Percentiles rank a stretch among this genome's conserved stretches.
Evolutionary conservation across 2,113 vertebrate species (phyloP).

Genomic region (Otolemur garnettii): DNA sequence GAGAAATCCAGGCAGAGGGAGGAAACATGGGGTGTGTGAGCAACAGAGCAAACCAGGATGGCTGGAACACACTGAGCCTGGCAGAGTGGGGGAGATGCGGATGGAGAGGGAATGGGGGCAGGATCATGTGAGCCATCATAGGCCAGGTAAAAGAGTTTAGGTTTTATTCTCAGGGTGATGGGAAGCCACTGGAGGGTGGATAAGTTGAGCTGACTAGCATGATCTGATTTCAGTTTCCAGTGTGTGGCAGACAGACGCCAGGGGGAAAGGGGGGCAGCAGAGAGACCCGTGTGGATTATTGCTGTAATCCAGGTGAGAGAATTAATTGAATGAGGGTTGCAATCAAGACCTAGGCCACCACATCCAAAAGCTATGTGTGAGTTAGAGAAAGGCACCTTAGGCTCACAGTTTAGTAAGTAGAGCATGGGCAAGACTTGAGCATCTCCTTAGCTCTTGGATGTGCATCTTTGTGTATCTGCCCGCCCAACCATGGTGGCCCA

Average conservation of each 20-base stretch:
- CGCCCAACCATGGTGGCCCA: neutral
- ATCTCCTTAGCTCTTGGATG: neutral
- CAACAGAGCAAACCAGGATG: neutral
- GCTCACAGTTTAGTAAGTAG: neutral
- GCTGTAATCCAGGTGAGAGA: neutral
- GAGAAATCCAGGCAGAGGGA: neutral
- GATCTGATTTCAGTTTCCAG: slow-evolving; percentile 19
- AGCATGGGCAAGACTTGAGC: neutral
- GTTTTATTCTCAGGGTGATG: neutral
- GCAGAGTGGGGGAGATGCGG: neutral
- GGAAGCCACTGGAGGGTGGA: neutral
- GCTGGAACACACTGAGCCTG: neutral
- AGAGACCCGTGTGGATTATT: neutral
- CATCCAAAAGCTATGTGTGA: neutral
- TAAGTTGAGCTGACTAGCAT: neutral
- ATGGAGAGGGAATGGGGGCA: neutral
- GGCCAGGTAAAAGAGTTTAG: neutral
- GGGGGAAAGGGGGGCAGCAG: neutral
- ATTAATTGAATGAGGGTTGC: neutral
- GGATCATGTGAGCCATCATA: no score
- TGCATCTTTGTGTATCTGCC: neutral
- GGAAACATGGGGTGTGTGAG: neutral
- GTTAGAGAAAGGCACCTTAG: neutral
- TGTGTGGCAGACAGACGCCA: neutral
- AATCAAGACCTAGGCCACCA: neutral